These are phyloP conservation scores for Pipa parva DNA, from an alignment of 2,113 vertebrate genomes.

Conservation along the genomic window DNA sequence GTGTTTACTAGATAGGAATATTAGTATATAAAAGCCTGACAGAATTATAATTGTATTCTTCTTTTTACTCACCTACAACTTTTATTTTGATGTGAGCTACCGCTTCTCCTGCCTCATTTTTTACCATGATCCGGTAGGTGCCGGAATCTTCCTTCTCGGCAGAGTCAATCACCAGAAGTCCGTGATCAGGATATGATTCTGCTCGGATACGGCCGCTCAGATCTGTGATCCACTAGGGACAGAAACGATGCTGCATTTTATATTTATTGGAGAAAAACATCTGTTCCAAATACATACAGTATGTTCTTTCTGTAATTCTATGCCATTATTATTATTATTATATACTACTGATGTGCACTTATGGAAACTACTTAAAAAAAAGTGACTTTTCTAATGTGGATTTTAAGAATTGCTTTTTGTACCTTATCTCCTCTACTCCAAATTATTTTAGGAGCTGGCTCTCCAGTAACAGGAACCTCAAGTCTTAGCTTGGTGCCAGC, in stretches of 20 bases:
- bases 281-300: no score
- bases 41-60: not conserved
- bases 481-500: constrained; percentile 94
- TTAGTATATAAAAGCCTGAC: not conserved
- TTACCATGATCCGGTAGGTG: constrained; percentile 84
- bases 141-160: constrained; percentile 89
- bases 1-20: no score
- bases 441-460: constrained; percentile 83
- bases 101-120: constrained; percentile 94
- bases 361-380: no score
- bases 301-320: no score
- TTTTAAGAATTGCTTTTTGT: no score
- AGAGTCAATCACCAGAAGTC: constrained; percentile 85
- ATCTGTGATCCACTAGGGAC: constrained; percentile 79
- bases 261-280: no score
- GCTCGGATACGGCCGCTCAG: constrained; percentile 77
- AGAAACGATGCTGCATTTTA: constrained; percentile 6
- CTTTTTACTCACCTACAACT: constrained; percentile 85
- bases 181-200: constrained; percentile 85
- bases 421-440: constrained; percentile 96
- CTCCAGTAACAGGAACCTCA: constrained; percentile 87
- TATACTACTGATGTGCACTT: no score
- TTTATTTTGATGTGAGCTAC: constrained; percentile 85
- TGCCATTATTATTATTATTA: no score
- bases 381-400: no score